These are phyloP conservation scores for Melanotaenia parkinsoni DNA, from an alignment of 2,797 vertebrate genomes.

Conservation along the genomic window DNA sequence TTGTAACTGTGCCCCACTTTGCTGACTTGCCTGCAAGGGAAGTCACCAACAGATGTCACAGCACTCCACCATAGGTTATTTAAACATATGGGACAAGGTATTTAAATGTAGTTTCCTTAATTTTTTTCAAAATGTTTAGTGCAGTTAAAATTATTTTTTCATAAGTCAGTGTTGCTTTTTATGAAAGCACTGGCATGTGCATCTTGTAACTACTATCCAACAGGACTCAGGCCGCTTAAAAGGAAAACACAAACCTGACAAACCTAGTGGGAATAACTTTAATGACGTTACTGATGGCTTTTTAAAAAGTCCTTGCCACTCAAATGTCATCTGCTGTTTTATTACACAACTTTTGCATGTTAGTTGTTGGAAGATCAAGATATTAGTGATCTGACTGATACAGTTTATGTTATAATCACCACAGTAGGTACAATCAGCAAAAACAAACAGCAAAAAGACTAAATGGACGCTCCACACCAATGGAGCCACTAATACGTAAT, in stretches of 20 bases:
- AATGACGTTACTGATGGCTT: neutral
- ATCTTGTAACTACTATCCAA: neutral
- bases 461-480: neutral
- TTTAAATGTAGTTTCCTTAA: neutral
- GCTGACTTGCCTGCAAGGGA: slow-evolving; percentile 30
- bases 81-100: neutral
- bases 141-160: neutral
- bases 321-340: no score
- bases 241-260: no score
- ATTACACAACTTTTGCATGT: no score
- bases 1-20: neutral
- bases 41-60: slow-evolving; percentile 29
- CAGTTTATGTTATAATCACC: neutral
- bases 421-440: neutral
- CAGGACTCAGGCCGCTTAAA: neutral
- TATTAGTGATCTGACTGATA: neutral
- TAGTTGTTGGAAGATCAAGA: neutral
- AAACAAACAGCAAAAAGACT: neutral
- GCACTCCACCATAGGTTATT: slow-evolving; percentile 11
- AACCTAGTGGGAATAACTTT: no score
- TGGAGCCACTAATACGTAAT: neutral
- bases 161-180: neutral
- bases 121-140: neutral
- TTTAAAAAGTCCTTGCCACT: neutral
- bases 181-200: neutral